Percentiles rank a stretch among this genome's conserved stretches.
Conservation (phyloP, 2,888 invertebrate species). For the Chalcosyrphus nemorum region DNA sequence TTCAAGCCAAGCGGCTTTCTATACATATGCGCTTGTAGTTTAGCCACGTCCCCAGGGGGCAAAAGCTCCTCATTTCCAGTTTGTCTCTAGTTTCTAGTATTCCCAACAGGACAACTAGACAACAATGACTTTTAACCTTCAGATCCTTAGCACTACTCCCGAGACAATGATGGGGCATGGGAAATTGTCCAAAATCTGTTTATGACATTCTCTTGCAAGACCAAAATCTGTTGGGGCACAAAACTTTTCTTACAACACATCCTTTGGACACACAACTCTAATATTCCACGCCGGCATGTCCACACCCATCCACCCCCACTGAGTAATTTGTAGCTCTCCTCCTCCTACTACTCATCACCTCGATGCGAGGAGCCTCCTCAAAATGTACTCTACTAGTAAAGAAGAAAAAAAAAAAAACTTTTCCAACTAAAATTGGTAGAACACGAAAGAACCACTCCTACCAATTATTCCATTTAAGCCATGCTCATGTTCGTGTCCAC, state of each 20-base stretch:
- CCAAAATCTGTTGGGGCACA: conserved; percentile 51
- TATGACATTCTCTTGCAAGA: conserved; percentile 60
- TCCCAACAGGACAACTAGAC: conserved; percentile 13
- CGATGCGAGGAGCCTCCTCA: background rate
- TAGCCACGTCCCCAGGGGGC: conserved; percentile 7
- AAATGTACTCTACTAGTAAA: conserved; percentile 14
- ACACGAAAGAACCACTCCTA: conserved; percentile 68
- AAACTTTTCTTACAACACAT: conserved; percentile 53
- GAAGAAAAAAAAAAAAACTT: conserved; percentile 21
- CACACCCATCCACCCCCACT: background rate
- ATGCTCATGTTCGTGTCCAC: conserved; percentile 65
- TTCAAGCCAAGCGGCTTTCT: conserved; percentile 23
- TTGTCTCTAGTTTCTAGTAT: conserved; percentile 1
- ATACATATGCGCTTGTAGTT: background rate
- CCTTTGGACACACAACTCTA: conserved; percentile 33
- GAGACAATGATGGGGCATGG: conserved; percentile 28
- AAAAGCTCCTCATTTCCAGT: conserved; percentile 4
- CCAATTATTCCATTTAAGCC: conserved; percentile 70
- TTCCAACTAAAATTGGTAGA: conserved; percentile 59
- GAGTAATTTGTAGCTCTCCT: conserved; percentile 32
- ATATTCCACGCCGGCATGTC: conserved; percentile 40
- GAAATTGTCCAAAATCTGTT: conserved; percentile 64
- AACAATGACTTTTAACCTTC: conserved; percentile 48
- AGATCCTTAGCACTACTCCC: conserved; percentile 20
- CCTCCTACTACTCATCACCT: conserved; percentile 24